These are phyloP conservation scores for Tolmerus cingulatus DNA, from an alignment of 2,888 invertebrate genomes.

Conservation along the genomic window DNA sequence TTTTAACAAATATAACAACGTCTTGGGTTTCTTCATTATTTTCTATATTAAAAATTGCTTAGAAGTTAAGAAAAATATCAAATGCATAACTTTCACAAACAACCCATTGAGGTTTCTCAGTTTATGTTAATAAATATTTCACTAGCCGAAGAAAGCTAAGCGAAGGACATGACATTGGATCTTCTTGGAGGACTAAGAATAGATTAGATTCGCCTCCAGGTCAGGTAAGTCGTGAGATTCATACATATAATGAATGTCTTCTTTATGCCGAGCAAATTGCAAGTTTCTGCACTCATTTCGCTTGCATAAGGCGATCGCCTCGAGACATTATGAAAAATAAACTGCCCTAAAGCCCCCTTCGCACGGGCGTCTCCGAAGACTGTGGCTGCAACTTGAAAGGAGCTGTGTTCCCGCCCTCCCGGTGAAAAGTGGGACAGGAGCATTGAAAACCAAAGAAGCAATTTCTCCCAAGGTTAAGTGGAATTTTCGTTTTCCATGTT, in stretches of 20 bases:
- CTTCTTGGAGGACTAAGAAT: neutral
- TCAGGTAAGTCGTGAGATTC: neutral
- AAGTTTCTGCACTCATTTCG: neutral
- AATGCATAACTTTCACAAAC: neutral
- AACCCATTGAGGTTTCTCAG: neutral
- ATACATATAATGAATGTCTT: neutral
- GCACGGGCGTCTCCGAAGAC: neutral
- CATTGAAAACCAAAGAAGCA: conserved; percentile 4
- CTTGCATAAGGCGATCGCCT: neutral
- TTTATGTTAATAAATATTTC: neutral
- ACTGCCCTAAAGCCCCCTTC: neutral
- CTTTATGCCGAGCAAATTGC: neutral
- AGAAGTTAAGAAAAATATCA: neutral
- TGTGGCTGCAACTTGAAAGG: neutral
- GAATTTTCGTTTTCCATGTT: conserved; percentile 26
- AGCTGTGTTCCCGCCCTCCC: neutral
- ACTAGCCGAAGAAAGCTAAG: neutral
- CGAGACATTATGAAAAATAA: neutral
- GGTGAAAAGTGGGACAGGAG: neutral
- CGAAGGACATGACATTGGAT: neutral
- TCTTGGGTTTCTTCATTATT: no score
- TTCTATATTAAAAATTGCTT: no score
- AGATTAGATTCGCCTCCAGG: neutral
- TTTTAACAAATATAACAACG: no score
- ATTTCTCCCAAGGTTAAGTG: conserved; percentile 19